Evolutionary conservation across 2,888 invertebrate genomes (phyloP).

Genomic region (Drosophila niveifrons): DNA sequence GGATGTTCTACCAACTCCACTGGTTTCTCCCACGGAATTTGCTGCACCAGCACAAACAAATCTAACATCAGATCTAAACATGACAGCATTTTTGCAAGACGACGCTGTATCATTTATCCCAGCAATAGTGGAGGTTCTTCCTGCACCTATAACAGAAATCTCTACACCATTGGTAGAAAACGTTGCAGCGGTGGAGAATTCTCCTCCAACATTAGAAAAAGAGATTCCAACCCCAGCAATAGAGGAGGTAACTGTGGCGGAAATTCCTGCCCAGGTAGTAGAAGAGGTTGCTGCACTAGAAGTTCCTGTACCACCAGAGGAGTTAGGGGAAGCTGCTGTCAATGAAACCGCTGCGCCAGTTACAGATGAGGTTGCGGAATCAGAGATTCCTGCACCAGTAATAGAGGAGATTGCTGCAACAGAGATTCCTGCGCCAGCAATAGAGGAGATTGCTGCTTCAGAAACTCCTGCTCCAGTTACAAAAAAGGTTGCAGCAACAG

Average conservation of each 20-base stretch:
- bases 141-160: no score
- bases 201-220: not conserved
- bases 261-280: no score
- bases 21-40: not conserved
- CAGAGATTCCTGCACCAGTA: not conserved
- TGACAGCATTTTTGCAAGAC: no score
- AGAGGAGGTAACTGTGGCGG: not conserved
- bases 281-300: no score
- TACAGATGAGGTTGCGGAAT: no score
- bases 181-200: no score
- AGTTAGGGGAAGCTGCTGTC: no score
- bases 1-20: not conserved
- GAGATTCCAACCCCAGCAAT: not conserved
- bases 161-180: not conserved
- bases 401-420: not conserved
- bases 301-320: not conserved
- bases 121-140: no score
- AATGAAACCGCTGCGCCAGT: no score
- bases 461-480: slow-evolving; percentile 3
- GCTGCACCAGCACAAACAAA: not conserved
- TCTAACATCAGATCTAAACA: not conserved
- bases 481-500: not conserved
- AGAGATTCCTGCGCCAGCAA: not conserved
- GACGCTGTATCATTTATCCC: no score
- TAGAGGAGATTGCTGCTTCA: not conserved